Percentiles rank a stretch among this genome's conserved stretches.
phyloP scores from a whole-genome alignment of 2,113 vertebrate species.

The Alces alces region DNA sequence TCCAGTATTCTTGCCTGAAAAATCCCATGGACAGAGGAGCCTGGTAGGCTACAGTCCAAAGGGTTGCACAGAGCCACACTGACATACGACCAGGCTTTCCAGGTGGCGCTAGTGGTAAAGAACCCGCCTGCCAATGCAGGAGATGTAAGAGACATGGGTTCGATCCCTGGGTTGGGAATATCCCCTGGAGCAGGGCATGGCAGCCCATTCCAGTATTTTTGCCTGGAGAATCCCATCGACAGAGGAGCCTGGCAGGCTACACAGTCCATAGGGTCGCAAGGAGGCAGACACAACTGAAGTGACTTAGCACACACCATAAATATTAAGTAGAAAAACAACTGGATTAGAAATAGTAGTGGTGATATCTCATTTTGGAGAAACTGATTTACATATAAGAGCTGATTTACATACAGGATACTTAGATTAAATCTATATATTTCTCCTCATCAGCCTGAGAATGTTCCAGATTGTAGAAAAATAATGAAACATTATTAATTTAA shows the following conservation, averaged over 20 bases:
- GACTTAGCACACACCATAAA: neutral
- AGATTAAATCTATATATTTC: neutral
- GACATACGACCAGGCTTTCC: neutral
- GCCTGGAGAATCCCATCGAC: neutral
- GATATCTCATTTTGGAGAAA: neutral
- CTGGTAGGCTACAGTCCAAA: neutral
- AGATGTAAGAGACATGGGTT: neutral
- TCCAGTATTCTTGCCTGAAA: neutral
- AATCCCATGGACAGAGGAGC: neutral
- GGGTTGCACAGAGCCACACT: neutral
- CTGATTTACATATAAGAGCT: neutral
- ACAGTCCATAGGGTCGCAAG: neutral
- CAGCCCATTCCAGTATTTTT: neutral
- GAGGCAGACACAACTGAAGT: neutral
- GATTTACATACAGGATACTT: neutral
- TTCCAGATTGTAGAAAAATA: neutral
- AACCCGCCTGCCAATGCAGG: neutral
- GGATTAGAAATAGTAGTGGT: neutral
- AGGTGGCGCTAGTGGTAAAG: neutral
- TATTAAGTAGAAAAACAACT: neutral
- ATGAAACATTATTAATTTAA: slow-evolving; percentile 7
- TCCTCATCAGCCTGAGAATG: neutral
- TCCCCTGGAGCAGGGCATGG: neutral
- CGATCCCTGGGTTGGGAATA: neutral
- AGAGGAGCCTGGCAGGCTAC: neutral